Percentiles rank a stretch among this genome's conserved stretches.
Evolutionary conservation across 2,797 vertebrate genomes (phyloP).

Genomic region (Liparis tanakae): DNA sequence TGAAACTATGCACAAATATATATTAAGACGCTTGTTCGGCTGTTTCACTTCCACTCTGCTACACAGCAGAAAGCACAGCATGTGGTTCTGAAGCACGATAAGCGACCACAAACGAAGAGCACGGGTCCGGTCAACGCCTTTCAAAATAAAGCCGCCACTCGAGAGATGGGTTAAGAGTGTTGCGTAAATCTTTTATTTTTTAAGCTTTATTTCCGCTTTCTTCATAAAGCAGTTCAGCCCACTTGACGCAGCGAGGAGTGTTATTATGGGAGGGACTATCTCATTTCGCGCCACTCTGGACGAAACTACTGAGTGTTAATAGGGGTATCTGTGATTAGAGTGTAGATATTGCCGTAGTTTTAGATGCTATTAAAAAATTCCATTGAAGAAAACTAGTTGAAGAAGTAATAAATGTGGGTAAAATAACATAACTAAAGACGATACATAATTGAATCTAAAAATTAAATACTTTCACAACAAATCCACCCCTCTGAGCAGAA

Average conservation of each 20-base stretch:
- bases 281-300: constrained; percentile 80
- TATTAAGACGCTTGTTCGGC: no score
- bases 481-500: constrained; percentile 22
- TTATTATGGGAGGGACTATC: constrained; percentile 15
- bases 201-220: neutral
- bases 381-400: fast-evolving
- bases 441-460: fast-evolving
- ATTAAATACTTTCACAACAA: fast-evolving
- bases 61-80: neutral
- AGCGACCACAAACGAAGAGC: fast-evolving
- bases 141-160: constrained; percentile 27
- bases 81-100: fast-evolving
- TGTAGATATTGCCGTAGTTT: neutral
- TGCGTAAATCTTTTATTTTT: constrained; percentile 10
- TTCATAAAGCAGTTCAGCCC: fast-evolving
- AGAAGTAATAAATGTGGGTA: fast-evolving
- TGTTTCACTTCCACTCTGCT: no score
- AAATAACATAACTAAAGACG: fast-evolving
- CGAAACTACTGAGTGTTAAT: constrained; percentile 46
- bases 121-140: neutral
- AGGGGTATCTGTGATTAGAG: neutral
- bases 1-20: neutral
- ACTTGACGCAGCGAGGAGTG: fast-evolving
- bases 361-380: fast-evolving
- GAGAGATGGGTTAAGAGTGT: fast-evolving